Base-by-base conservation (phyloP, 2,113 vertebrate genomes). In the Geococcyx californianus region DNA sequence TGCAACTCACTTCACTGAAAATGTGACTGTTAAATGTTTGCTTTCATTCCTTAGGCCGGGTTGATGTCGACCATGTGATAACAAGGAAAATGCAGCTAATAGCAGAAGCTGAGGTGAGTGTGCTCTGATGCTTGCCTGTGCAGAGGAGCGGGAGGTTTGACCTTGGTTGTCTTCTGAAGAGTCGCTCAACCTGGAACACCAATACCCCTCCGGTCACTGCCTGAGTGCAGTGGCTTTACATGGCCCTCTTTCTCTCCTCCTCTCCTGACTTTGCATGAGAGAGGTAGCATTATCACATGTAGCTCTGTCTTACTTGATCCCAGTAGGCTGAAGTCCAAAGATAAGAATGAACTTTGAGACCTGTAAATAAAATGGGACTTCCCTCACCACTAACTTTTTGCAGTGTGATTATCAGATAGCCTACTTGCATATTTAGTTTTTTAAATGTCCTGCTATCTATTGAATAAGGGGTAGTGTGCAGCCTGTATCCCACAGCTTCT, bases 51-150 rank as follows among this genome's bases (percentile, higher is more conserved):
- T 78, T 96, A 98, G 98, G 98, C 89, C 89, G 51, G n/a, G 69
- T 97, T 90, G 96, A 98, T 89, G 76, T 98, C 1, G 98, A 98
- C 64, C 97, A 97, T 20, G 72, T 96, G 82, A 85, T 98, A 94
- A 97, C 93, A 54, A 98, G 97, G 94, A 98, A 98, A 94, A 97
- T 98, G 96, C 97, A 97, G 51, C 92, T 98, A 36, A 97, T 97
- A 80, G 97, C 95, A 80, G 98, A 98, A 90, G 98, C 98, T 42
- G 98, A 98, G 98, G 98, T 98, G 97, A 98, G 84, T 86, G 75
- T 21, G 44, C 11, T 64, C 13, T 69, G 25, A n/a, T 38, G 10
- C 21, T 90, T 51, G 29, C 38, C 70, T 80, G 34, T 81, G 85
- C 51, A 78, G 64, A 55, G 63, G 60, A 89, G 72, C 0, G 29